A percentile compares a stretch with the other conserved stretches of the same genome.
phyloP scores from a whole-genome alignment of 2,113 vertebrate species.

The Hyaena hyaena region DNA sequence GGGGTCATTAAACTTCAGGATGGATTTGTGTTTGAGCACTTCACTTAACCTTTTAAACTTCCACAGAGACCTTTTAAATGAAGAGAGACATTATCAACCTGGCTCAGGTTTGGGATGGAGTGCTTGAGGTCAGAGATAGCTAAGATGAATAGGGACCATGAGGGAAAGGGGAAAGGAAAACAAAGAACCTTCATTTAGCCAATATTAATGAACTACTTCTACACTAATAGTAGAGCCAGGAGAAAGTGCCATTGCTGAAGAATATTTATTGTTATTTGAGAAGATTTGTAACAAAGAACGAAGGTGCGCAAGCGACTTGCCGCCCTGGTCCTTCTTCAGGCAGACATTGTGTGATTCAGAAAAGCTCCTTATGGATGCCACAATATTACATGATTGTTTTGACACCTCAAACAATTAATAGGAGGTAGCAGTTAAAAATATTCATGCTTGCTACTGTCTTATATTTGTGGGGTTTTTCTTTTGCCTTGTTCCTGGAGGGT shows the following conservation, averaged over 20 bases:
- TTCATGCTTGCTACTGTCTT: neutral
- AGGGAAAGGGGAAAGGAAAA: constrained; percentile 43
- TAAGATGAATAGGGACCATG: neutral
- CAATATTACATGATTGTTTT: constrained; percentile 63
- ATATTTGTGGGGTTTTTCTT: constrained; percentile 22
- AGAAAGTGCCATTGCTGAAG: neutral
- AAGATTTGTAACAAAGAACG: constrained; percentile 30
- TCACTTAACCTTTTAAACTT: constrained; percentile 56
- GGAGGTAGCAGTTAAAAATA: constrained; percentile 66
- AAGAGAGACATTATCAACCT: constrained; percentile 35
- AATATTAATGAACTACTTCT: constrained; percentile 19
- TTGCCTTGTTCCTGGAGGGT: constrained; percentile 27
- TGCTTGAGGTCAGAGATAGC: neutral
- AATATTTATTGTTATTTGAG: constrained; percentile 26
- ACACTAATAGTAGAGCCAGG: neutral
- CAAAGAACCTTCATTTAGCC: neutral
- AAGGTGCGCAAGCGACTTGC: neutral
- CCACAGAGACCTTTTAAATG: constrained; percentile 51
- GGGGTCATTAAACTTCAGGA: neutral
- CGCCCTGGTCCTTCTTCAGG: constrained; percentile 9
- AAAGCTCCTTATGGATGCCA: constrained; percentile 16
- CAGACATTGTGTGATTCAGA: neutral
- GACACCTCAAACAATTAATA: constrained; percentile 65
- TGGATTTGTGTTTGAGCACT: constrained; percentile 39
- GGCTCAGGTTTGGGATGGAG: neutral